Evolutionary conservation across 2,797 vertebrate species (phyloP).

Genomic region (Cyclopterus lumpus): DNA sequence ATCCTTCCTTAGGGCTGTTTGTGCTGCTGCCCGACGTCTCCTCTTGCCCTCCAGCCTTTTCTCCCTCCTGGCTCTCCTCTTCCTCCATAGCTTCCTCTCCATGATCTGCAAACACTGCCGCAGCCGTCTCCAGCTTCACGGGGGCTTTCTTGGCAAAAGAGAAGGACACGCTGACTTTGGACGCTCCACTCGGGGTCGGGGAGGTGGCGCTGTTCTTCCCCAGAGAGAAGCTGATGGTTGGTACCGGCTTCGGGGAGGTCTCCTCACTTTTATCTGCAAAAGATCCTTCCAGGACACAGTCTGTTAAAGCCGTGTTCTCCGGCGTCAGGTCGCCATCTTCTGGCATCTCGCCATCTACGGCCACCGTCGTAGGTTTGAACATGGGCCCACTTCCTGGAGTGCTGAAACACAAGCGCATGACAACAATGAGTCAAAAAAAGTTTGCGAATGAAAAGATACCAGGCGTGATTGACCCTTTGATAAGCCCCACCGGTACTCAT

Average conservation of each 20-base stretch:
- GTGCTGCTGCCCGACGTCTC: constrained; percentile 60
- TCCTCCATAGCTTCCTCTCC: constrained; percentile 90
- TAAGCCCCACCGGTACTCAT: too few relatives aligned
- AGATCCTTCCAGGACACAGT: constrained; percentile 63
- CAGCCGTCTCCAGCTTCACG: constrained; percentile 94
- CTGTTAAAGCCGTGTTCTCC: constrained; percentile 72
- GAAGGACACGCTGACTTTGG: constrained; percentile 97
- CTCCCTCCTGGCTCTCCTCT: constrained; percentile 86
- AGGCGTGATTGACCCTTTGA: background rate
- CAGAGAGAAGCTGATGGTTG: constrained; percentile 87
- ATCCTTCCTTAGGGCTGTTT: constrained; percentile 72
- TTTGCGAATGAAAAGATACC: background rate
- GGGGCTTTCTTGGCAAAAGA: constrained; percentile 98
- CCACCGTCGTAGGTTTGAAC: constrained; percentile 96
- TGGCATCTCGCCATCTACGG: constrained; percentile 90
- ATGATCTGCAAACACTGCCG: constrained; percentile 94
- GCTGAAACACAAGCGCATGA: constrained; percentile 74
- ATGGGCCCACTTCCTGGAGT: constrained; percentile 98
- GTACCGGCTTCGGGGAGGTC: constrained; percentile 77
- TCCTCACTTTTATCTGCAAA: constrained; percentile 67
- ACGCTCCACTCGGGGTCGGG: constrained; percentile 77
- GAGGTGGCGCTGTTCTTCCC: constrained; percentile 86
- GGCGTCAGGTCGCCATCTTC: constrained; percentile 81
- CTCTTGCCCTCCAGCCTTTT: constrained; percentile 79
- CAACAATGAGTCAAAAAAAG: background rate